These are phyloP conservation scores for Nymphalis io DNA, from an alignment of 1,140 invertebrate species.

Conservation along the genomic window DNA sequence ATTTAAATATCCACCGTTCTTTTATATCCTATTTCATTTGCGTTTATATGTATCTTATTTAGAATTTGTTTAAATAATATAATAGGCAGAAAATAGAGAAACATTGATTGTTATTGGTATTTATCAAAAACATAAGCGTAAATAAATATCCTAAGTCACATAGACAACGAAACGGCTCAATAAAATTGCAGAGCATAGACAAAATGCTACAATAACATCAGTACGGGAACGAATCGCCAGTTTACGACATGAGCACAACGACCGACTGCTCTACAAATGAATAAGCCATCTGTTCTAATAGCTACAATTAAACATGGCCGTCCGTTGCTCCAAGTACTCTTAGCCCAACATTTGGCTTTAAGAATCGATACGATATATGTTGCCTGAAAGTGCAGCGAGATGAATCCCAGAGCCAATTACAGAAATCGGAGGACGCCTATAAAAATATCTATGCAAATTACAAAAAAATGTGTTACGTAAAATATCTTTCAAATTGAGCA, in stretches of 20 bases:
- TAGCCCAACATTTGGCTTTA: conserved; percentile 44
- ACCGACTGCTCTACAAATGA: conserved; percentile 80
- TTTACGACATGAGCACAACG: conserved; percentile 78
- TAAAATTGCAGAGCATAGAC: conserved; percentile 79
- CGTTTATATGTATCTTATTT: too few relatives aligned
- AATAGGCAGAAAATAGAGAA: not conserved
- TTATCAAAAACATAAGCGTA: conserved; percentile 57
- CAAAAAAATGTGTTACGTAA: too few relatives aligned
- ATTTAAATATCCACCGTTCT: too few relatives aligned
- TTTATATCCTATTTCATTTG: too few relatives aligned
- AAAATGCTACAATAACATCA: conserved; percentile 80
- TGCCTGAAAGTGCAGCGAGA: conserved; percentile 11
- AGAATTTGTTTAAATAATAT: not conserved
- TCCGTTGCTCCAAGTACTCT: conserved; percentile 42
- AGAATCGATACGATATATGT: conserved; percentile 39
- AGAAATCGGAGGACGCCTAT: not conserved
- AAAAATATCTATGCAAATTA: not conserved
- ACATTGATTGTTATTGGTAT: not conserved
- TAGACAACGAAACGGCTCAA: conserved; percentile 75
- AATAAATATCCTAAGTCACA: conserved; percentile 50
- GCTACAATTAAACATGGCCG: conserved; percentile 78
- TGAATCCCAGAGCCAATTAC: not conserved
- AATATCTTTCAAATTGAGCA: too few relatives aligned
- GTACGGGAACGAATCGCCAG: conserved; percentile 78
- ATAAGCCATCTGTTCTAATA: conserved; percentile 81